These are phyloP conservation scores for Diuraphis noxia DNA, from an alignment of 1,140 invertebrate genomes.

Conservation along the genomic window DNA sequence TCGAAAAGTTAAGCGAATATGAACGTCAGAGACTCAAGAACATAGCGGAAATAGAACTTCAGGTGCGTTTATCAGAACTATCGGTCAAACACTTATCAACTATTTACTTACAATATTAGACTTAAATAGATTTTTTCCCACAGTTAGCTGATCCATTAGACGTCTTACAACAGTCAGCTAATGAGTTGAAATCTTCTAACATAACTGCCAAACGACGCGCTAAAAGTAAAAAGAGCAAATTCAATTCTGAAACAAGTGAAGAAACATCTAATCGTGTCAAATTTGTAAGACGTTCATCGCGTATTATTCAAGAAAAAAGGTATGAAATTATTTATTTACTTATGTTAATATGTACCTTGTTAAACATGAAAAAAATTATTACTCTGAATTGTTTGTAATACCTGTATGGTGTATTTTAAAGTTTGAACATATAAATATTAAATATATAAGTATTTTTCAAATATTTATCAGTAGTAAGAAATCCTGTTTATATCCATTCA, in stretches of 20 bases:
- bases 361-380: neutral
- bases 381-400: neutral
- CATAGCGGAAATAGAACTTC: neutral
- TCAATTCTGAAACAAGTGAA: too few relatives aligned
- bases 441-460: neutral
- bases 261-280: neutral
- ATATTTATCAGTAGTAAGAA: neutral
- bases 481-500: neutral
- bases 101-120: neutral
- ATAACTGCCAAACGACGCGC: neutral
- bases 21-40: neutral
- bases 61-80: neutral
- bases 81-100: neutral
- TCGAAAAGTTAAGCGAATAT: neutral
- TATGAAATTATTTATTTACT: neutral
- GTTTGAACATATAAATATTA: neutral
- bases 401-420: neutral
- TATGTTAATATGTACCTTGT: neutral
- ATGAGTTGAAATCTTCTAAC: neutral
- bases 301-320: constrained; percentile 29
- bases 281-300: constrained; percentile 21
- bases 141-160: constrained; percentile 23
- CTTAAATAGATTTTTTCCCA: neutral
- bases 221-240: neutral
- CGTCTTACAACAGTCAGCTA: neutral